Conservation (phyloP, 2,797 vertebrate genomes). For the Neoniphon sammara region DNA sequence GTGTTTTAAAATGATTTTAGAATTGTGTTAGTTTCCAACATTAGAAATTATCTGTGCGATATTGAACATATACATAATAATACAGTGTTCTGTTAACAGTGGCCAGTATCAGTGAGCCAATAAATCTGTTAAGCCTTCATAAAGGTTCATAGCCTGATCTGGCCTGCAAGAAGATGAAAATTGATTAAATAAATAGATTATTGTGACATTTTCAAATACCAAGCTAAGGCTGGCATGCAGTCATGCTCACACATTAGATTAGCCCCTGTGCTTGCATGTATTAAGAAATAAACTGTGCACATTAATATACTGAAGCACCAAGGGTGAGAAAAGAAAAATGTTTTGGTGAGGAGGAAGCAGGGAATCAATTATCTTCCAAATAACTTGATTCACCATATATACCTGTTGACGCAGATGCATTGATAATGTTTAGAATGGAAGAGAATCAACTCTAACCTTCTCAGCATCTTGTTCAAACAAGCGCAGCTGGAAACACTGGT, state of each 20-base stretch:
- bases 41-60: neutral
- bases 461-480: slow-evolving; percentile 98
- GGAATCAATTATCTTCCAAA: neutral
- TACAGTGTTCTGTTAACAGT: neutral
- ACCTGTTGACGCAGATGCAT: too few relatives aligned
- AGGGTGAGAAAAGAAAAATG: too few relatives aligned
- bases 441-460: slow-evolving; percentile 84
- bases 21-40: neutral
- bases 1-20: neutral
- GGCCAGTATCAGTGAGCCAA: neutral
- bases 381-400: neutral
- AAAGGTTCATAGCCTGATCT: slow-evolving; percentile 23
- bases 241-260: slow-evolving; percentile 27
- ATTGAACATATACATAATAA: neutral
- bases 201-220: slow-evolving; percentile 40
- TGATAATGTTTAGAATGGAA: neutral
- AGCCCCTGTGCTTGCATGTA: neutral
- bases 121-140: slow-evolving; percentile 11
- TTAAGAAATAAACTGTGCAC: neutral
- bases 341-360: neutral
- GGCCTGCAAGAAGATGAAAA: slow-evolving; percentile 33
- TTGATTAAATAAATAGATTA: slow-evolving; percentile 48
- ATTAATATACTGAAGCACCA: slow-evolving; percentile 9
- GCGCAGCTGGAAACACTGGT: slow-evolving; percentile 97
- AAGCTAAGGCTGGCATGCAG: slow-evolving; percentile 13